Evolutionary conservation across 2,113 vertebrate genomes (phyloP).

Genomic region (Fregata magnificens): DNA sequence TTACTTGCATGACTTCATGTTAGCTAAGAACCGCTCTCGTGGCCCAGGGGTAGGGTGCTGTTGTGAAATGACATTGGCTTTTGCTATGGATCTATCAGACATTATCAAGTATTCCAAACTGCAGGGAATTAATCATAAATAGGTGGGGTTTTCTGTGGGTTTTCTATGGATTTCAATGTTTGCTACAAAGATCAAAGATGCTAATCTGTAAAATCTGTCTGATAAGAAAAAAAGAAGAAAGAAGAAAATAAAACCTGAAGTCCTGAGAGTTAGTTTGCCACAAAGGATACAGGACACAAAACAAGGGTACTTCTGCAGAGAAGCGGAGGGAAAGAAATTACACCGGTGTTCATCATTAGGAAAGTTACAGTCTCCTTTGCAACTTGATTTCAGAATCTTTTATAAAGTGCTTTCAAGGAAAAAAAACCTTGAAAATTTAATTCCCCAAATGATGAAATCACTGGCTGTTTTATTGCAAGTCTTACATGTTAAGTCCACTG

Average conservation of each 20-base stretch:
- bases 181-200: not conserved
- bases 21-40: not conserved
- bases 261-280: not conserved
- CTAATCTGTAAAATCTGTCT: not conserved
- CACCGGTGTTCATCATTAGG: accelerated
- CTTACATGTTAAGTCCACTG: accelerated
- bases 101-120: not conserved
- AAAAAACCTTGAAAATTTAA: not conserved
- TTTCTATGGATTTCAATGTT: not conserved
- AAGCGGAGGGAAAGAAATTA: not conserved
- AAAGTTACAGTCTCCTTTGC: not conserved
- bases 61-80: not conserved
- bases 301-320: not conserved
- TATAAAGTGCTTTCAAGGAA: not conserved
- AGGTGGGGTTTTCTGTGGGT: not conserved
- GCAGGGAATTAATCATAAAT: not conserved
- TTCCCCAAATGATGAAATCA: not conserved
- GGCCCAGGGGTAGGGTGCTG: not conserved
- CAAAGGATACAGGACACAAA: not conserved
- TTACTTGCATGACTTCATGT: slow-evolving; percentile 26
- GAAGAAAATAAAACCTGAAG: not conserved
- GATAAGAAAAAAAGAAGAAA: not conserved
- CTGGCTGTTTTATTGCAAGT: not conserved
- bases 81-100: not conserved
- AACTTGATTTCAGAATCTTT: not conserved